Percentiles rank a stretch among this genome's conserved stretches.
phyloP scores from a whole-genome alignment of 2,113 vertebrate species.

The Muntiacus muntjak region DNA sequence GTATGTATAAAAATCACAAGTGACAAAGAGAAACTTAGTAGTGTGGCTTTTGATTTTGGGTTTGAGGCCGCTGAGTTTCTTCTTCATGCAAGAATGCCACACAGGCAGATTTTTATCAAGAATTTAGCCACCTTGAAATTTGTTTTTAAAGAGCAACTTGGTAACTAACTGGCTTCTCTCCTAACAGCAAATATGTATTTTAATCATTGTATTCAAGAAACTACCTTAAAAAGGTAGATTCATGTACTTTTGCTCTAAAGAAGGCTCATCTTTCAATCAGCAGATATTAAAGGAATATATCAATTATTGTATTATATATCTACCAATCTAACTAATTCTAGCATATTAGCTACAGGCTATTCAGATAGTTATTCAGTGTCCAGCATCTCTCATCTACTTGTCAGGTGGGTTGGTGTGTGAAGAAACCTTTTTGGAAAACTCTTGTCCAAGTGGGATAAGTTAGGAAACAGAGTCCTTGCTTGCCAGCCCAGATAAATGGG shows the following conservation, averaged over 20 bases:
- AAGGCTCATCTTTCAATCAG: neutral
- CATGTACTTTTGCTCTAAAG: neutral
- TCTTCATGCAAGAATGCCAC: slow-evolving; percentile 14
- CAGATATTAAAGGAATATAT: neutral
- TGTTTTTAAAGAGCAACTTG: slow-evolving; percentile 6
- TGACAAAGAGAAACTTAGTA: neutral
- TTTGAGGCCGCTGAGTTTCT: neutral
- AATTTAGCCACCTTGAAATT: neutral
- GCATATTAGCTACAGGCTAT: neutral
- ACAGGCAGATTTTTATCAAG: slow-evolving; percentile 46
- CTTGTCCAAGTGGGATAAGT: neutral
- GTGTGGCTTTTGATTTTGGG: neutral
- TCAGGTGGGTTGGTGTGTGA: neutral
- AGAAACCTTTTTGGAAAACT: neutral
- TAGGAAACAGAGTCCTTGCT: neutral
- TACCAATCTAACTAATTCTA: neutral
- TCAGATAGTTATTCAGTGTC: neutral
- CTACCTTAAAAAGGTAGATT: neutral
- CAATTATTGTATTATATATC: neutral
- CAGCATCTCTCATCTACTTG: neutral
- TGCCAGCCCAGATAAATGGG: neutral
- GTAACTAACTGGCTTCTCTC: neutral
- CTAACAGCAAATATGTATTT: neutral
- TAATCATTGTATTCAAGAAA: neutral
- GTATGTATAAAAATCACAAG: neutral